phyloP scores from a whole-genome alignment of 2,113 vertebrate species.

The Paedocypris sp. region DNA sequence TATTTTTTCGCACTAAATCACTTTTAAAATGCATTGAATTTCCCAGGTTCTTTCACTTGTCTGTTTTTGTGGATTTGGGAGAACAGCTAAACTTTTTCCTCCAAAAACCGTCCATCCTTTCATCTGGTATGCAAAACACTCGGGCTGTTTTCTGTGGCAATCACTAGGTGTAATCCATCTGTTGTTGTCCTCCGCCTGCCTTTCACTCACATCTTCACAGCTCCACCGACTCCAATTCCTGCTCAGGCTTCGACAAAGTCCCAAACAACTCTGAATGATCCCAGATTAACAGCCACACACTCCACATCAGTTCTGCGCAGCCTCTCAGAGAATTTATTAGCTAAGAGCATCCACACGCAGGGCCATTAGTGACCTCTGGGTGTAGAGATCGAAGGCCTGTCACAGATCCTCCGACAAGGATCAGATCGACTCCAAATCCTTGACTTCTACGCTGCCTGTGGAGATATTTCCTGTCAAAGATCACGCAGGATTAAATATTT shows the following conservation, averaged over 20 bases:
- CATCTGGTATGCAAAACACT: not conserved
- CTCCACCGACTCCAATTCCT: slow-evolving; percentile 1
- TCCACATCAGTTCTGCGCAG: slow-evolving; percentile 17
- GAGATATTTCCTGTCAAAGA: not conserved
- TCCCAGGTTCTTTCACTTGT: too few relatives aligned
- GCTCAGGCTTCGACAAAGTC: slow-evolving; percentile 1
- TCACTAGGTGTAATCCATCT: slow-evolving; percentile 23
- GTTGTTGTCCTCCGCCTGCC: slow-evolving; percentile 9
- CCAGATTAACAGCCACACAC: slow-evolving; percentile 27
- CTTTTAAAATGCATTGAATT: too few relatives aligned
- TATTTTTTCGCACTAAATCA: not conserved
- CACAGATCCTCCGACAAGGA: not conserved
- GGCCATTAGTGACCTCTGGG: slow-evolving; percentile 1
- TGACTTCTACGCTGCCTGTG: not conserved
- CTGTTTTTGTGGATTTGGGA: slow-evolving; percentile 19
- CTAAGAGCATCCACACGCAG: too few relatives aligned
- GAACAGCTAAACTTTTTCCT: not conserved
- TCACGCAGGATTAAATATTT: not conserved
- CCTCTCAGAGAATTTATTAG: not conserved
- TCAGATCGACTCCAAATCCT: not conserved
- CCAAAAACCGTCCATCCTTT: not conserved
- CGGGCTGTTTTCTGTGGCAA: slow-evolving; percentile 16
- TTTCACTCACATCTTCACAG: slow-evolving; percentile 16
- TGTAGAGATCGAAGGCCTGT: not conserved
- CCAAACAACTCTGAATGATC: slow-evolving; percentile 22